Conservation (phyloP, 2,797 vertebrate genomes). For the Chromis chromis region DNA sequence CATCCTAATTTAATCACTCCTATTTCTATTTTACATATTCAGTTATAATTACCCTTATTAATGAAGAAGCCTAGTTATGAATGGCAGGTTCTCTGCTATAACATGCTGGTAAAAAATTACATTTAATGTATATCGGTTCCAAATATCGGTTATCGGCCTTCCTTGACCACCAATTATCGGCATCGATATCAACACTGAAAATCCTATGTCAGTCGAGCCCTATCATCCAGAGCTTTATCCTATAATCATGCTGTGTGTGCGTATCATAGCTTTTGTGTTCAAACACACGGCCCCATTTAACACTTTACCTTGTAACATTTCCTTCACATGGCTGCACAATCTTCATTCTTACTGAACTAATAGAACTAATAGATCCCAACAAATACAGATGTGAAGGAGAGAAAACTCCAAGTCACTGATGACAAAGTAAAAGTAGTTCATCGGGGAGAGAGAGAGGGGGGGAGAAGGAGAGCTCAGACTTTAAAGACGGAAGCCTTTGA, state of each 20-base stretch:
- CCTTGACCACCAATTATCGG: too few relatives aligned
- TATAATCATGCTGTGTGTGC: neutral
- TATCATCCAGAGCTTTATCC: neutral
- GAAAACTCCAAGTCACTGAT: constrained; percentile 17
- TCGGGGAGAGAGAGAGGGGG: neutral
- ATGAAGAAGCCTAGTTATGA: too few relatives aligned
- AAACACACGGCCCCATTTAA: constrained; percentile 37
- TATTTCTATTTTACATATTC: too few relatives aligned
- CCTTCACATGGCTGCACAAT: constrained; percentile 10
- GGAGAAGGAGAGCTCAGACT: constrained; percentile 25
- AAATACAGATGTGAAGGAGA: constrained; percentile 7
- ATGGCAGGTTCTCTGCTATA: too few relatives aligned
- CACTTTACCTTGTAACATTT: constrained; percentile 16
- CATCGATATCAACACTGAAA: too few relatives aligned
- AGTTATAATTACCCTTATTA: too few relatives aligned
- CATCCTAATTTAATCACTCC: too few relatives aligned
- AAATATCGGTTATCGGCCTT: too few relatives aligned
- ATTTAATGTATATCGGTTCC: too few relatives aligned
- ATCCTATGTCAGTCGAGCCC: too few relatives aligned
- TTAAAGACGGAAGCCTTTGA: constrained; percentile 47
- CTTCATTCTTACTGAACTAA: neutral
- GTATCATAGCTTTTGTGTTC: neutral
- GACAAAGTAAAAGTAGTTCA: constrained; percentile 13
- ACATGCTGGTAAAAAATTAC: too few relatives aligned
- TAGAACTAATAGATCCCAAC: constrained; percentile 9